Evolutionary conservation across 2,797 vertebrate genomes (phyloP).

Genomic region (Coracias cyanogaster): DNA sequence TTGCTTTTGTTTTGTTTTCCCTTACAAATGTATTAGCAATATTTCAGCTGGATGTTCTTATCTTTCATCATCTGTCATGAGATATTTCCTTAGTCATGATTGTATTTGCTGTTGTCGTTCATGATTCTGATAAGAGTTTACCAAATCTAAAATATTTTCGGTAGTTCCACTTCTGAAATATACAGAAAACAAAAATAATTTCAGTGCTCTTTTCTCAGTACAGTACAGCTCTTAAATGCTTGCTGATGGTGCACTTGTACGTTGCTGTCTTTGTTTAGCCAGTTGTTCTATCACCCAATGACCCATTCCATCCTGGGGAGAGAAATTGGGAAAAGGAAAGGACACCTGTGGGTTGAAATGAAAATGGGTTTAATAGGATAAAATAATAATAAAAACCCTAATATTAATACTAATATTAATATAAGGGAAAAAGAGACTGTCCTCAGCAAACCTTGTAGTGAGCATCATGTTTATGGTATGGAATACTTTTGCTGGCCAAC

Average conservation of each 20-base stretch:
- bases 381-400: too few species aligned
- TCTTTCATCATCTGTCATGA: not conserved
- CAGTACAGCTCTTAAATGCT: not conserved
- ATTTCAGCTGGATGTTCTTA: not conserved
- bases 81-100: not conserved
- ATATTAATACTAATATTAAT: too few species aligned
- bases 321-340: not conserved
- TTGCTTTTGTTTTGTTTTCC: not conserved
- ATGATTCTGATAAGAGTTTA: not conserved
- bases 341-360: not conserved
- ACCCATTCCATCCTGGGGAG: not conserved
- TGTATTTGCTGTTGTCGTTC: not conserved
- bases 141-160: not conserved
- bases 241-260: not conserved
- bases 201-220: not conserved
- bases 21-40: not conserved
- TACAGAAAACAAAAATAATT: not conserved
- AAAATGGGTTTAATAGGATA: too few species aligned
- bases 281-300: not conserved
- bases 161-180: not conserved
- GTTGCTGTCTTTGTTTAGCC: not conserved
- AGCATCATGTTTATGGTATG: too few species aligned
- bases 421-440: too few species aligned
- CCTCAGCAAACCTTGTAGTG: too few species aligned
- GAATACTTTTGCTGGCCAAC: too few species aligned